Evolutionary conservation across 2,113 vertebrate genomes (phyloP), one percentile per base, ranked within the genome.

Genomic region (Smithornis capensis): DNA sequence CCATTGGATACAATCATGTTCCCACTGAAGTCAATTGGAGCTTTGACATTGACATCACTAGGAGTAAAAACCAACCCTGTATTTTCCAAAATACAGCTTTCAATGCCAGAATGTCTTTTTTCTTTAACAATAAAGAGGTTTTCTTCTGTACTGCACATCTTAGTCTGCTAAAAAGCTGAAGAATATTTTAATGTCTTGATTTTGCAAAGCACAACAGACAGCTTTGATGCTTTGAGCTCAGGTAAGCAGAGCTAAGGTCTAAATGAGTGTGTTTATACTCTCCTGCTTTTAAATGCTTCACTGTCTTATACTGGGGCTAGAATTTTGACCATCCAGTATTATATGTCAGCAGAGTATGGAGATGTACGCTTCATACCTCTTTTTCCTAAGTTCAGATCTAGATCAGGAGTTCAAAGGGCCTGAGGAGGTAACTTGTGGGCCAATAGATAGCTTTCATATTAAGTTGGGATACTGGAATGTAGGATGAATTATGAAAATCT

Each of bases 51-150:
- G 93, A 89, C 93, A 88, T 94, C 47, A 86, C 75, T 75, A 40
- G 18, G 18, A 94, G 56, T 78, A 88, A 80, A 94, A 88, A 33
- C 47, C 70, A 90, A 71, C 47, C 44, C 44, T 68, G 31, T 92
- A 33, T 89, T 95, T 95, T 88, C 93, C 87, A 83, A 86, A 92
- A 83, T 91, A 82, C 44, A 60, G 62, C 84, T 97, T 97, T 94
- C 68, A 92, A 31, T 49, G 55, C 76, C 27, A 83, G n/a, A 75
- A 84, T 92, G 88, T 71, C 25, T 86, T 71, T 92, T 95, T 91
- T 68, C 31, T 84, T 57, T 52, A 88, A 42, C 55, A 86, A 50
- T 88, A 71, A 90, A 94, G 69, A 42, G 91, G 62, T 94, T 73
- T 92, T 88, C 62, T 96, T 86, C 83, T 89, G 52, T 89, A 42